Conservation (phyloP, 2,113 vertebrate genomes). For the Protobothrops mucrosquamatus region DNA sequence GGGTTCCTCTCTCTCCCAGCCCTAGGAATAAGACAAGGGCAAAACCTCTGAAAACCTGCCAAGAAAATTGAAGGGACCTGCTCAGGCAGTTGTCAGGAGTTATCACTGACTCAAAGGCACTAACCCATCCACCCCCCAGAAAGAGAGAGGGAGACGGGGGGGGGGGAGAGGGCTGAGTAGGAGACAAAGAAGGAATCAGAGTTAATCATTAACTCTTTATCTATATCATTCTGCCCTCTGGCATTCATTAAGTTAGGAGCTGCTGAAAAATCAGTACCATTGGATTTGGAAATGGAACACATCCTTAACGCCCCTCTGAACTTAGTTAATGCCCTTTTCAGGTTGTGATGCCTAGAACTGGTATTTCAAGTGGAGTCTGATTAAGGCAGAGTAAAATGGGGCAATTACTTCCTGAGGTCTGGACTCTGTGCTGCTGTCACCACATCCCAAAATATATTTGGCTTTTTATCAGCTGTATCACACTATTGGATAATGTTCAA, state of each 20-base stretch:
- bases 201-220: background rate
- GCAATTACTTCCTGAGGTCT: background rate
- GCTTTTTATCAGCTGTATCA: background rate
- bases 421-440: background rate
- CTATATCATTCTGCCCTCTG: background rate
- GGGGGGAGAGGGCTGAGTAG: background rate
- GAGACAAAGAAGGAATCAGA: background rate
- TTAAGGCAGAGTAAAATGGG: background rate
- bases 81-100: background rate
- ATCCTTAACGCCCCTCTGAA: background rate
- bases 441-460: background rate
- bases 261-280: background rate
- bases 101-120: background rate
- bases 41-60: background rate
- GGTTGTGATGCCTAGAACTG: background rate
- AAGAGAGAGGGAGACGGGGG: fast-evolving
- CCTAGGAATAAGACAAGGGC: background rate
- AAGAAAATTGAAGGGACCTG: background rate
- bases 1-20: too few relatives aligned
- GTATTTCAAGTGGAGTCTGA: background rate
- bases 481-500: background rate
- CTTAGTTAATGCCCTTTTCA: background rate
- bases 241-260: background rate
- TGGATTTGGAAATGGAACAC: background rate
- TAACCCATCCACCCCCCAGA: background rate